phyloP scores from a whole-genome alignment of 2,113 vertebrate genomes.

The Recurvirostra avosetta region DNA sequence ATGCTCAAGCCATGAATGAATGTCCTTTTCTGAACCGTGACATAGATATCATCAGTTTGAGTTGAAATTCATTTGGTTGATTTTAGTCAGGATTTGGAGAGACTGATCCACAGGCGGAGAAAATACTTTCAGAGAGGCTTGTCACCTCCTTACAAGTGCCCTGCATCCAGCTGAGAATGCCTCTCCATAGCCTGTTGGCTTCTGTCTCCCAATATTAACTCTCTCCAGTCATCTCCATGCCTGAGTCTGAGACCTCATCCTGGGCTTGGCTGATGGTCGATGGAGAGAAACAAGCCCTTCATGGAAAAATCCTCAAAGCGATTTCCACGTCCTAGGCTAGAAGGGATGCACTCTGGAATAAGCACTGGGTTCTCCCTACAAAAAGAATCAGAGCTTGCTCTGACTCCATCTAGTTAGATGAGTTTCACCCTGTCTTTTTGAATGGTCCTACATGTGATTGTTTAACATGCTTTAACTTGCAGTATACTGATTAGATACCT shows the following conservation, averaged over 20 bases:
- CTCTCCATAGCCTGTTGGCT: neutral
- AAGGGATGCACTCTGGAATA: neutral
- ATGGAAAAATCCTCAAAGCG: neutral
- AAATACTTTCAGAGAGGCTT: neutral
- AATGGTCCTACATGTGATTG: neutral
- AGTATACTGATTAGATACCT: neutral
- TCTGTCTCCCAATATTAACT: neutral
- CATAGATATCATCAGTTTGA: neutral
- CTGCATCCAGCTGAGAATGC: neutral
- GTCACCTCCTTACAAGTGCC: neutral
- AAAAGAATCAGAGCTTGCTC: neutral
- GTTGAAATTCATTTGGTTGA: neutral
- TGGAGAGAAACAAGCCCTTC: neutral
- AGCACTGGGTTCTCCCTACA: neutral
- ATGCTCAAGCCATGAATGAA: neutral
- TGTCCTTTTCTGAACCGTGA: neutral
- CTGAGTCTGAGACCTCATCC: neutral
- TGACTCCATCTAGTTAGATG: neutral
- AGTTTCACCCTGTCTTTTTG: neutral
- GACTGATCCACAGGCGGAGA: neutral
- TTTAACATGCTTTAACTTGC: neutral
- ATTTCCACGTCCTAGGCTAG: neutral
- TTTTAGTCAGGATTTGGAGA: neutral
- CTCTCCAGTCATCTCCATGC: neutral
- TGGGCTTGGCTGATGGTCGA: neutral